Conservation (phyloP, 2,888 invertebrate genomes). For the Tortricodes alternella region DNA sequence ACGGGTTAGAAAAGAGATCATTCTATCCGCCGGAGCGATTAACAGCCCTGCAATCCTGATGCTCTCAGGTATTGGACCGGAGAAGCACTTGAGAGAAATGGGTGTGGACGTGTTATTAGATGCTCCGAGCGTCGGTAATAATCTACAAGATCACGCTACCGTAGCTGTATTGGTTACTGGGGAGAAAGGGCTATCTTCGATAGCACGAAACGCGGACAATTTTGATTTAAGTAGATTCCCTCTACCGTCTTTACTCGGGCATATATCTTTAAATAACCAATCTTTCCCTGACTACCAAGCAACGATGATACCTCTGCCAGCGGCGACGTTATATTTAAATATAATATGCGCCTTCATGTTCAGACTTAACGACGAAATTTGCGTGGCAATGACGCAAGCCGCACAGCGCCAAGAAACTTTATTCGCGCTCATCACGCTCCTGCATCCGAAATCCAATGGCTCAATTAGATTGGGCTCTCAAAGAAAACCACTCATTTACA, state of each 20-base stretch:
- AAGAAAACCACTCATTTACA: background rate
- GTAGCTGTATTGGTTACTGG: background rate
- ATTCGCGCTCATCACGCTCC: background rate
- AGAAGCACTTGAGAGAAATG: constrained; percentile 14
- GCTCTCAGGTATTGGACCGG: constrained; percentile 29
- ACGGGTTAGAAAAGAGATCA: constrained; percentile 23
- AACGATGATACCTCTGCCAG: background rate
- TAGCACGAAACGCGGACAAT: background rate
- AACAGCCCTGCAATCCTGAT: constrained; percentile 23
- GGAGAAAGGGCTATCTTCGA: background rate
- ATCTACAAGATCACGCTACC: constrained; percentile 23
- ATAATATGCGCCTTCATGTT: background rate
- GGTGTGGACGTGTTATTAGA: constrained; percentile 15
- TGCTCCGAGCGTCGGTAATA: constrained; percentile 26
- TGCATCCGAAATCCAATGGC: constrained; percentile 5
- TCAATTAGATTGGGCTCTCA: background rate
- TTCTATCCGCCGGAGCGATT: constrained; percentile 25
- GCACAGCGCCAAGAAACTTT: background rate
- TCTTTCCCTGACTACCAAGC: background rate
- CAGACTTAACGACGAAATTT: background rate
- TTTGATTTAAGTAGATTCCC: background rate
- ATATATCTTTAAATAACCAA: background rate
- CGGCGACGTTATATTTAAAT: background rate
- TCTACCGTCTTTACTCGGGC: background rate
- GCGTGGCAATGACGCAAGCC: background rate